Percentiles rank a stretch among this genome's conserved stretches.
These are phyloP conservation scores for Cyrtorhinus lividipennis DNA, from an alignment of 1,140 invertebrate genomes.

Conservation along the genomic window DNA sequence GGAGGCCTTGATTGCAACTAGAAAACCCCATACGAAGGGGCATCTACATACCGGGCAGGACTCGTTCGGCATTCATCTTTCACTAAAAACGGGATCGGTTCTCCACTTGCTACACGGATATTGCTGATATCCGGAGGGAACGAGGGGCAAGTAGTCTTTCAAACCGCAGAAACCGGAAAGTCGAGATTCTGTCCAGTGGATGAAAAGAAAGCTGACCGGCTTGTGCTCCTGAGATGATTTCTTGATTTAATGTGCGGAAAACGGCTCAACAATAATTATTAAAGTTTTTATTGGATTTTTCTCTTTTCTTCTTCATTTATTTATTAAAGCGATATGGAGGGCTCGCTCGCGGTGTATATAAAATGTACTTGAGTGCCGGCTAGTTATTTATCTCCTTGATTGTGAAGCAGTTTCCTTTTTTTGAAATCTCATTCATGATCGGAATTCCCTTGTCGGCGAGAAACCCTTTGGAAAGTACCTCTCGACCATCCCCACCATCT, in stretches of 20 bases:
- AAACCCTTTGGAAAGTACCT: not conserved
- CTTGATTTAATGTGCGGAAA: not conserved
- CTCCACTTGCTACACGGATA: slow-evolving; percentile 4
- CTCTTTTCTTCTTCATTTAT: not conserved
- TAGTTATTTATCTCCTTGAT: not conserved
- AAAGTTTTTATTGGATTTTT: too few species aligned
- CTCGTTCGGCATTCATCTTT: not conserved
- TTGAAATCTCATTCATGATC: slow-evolving; percentile 8
- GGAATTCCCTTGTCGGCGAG: slow-evolving; percentile 1
- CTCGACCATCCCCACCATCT: not conserved
- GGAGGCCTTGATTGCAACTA: not conserved
- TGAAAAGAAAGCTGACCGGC: not conserved
- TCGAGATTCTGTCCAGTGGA: not conserved
- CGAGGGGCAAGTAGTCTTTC: not conserved
- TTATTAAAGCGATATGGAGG: not conserved
- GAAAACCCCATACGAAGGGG: too few species aligned
- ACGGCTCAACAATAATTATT: not conserved
- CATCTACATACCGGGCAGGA: not conserved
- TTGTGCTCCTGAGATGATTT: not conserved
- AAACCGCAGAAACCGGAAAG: not conserved
- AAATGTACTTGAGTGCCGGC: not conserved
- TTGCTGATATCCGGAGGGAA: not conserved
- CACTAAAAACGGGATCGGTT: not conserved
- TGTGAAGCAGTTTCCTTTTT: not conserved
- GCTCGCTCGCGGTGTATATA: not conserved